A percentile compares a stretch with the other conserved stretches of the same genome.
phyloP scores from a whole-genome alignment of 2,113 vertebrate genomes.

The Ciconia maguari region DNA sequence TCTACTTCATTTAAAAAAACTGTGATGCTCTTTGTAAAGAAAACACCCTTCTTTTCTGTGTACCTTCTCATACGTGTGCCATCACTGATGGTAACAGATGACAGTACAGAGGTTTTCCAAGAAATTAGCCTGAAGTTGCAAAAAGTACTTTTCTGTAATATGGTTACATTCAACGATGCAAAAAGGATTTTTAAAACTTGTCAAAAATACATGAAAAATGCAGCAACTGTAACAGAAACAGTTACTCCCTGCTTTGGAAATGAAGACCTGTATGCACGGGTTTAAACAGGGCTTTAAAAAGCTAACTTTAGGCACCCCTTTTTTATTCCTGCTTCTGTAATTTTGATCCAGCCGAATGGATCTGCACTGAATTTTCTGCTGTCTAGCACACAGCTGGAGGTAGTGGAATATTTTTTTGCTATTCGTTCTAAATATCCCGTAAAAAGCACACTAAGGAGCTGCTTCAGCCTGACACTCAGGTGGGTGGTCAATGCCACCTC shows the following conservation, averaged over 20 bases:
- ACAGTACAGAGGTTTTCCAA: neutral
- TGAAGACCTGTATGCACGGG: accelerated
- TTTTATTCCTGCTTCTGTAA: neutral
- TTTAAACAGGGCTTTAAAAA: neutral
- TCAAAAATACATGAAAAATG: neutral
- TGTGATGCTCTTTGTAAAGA: neutral
- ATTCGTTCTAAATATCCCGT: neutral
- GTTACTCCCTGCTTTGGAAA: neutral
- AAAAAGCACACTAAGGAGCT: neutral
- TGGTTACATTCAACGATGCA: neutral
- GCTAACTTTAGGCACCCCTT: neutral
- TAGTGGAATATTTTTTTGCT: neutral
- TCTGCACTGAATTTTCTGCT: neutral
- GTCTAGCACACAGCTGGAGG: neutral
- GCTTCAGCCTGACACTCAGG: neutral
- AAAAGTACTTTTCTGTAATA: neutral
- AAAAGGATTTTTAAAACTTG: neutral
- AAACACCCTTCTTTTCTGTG: neutral
- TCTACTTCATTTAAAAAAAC: neutral
- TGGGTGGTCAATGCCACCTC: neutral
- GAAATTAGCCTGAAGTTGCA: neutral
- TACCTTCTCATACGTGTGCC: neutral
- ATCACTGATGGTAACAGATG: neutral
- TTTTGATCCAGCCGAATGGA: neutral
- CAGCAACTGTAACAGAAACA: neutral